Percentiles rank a stretch among this genome's conserved stretches.
Conservation (phyloP, 2,797 vertebrate genomes). For the Kryptolebias ocellatus region DNA sequence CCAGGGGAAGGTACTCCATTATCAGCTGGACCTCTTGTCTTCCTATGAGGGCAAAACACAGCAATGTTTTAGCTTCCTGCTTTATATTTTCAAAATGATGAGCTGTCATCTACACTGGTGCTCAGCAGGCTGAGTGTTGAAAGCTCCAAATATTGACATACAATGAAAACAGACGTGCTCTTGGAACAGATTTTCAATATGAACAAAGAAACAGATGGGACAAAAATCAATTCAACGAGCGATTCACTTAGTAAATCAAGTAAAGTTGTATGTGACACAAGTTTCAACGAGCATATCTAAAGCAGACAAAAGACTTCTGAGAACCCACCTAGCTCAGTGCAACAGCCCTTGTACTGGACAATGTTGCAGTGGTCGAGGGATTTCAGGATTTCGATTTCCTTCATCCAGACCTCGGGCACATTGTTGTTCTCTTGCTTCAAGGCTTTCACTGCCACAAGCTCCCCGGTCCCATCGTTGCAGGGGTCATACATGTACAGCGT, state of each 20-base stretch:
- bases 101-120: slow-evolving; percentile 1
- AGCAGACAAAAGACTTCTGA: slow-evolving; percentile 6
- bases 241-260: not conserved
- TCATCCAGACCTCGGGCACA: slow-evolving; percentile 84
- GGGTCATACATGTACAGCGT: slow-evolving; percentile 92
- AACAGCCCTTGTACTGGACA: slow-evolving; percentile 95
- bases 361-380: slow-evolving; percentile 91
- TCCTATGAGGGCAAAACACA: slow-evolving; percentile 73
- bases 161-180: slow-evolving; percentile 10
- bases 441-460: slow-evolving; percentile 91
- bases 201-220: slow-evolving; percentile 27
- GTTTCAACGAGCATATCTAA: slow-evolving; percentile 14
- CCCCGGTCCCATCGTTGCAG: slow-evolving; percentile 89
- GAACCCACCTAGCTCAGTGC: slow-evolving; percentile 87
- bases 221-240: slow-evolving; percentile 36
- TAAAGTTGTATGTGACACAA: not conserved
- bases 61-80: slow-evolving; percentile 20
- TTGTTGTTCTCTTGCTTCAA: slow-evolving; percentile 87
- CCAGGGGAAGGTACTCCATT: slow-evolving; percentile 94
- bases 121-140: slow-evolving; percentile 21
- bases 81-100: slow-evolving; percentile 8
- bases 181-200: slow-evolving; percentile 40
- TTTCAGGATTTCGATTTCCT: slow-evolving; percentile 92
- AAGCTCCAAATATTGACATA: slow-evolving; percentile 43
- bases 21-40: slow-evolving; percentile 92